These are phyloP conservation scores for Holacanthus passer DNA, from an alignment of 2,113 vertebrate species.

Conservation along the genomic window DNA sequence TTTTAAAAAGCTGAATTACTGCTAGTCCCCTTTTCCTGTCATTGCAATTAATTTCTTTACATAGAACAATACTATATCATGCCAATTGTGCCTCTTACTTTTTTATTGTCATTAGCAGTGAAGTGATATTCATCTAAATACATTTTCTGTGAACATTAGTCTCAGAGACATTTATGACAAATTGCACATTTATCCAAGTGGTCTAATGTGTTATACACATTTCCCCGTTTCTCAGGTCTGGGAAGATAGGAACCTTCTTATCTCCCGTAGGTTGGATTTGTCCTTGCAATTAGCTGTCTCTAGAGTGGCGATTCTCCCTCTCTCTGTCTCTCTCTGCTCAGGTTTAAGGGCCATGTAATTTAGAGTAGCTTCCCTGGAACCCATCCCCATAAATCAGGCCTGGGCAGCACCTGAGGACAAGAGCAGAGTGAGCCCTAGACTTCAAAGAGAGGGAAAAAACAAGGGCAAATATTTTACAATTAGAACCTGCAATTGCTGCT, in stretches of 20 bases:
- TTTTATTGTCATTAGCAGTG: not conserved
- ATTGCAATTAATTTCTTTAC: not conserved
- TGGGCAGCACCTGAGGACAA: slow-evolving; percentile 80
- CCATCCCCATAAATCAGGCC: slow-evolving; percentile 79
- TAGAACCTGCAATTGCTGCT: slow-evolving; percentile 73
- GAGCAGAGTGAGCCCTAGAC: slow-evolving; percentile 63
- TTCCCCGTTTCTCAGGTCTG: slow-evolving; percentile 56
- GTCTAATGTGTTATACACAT: slow-evolving; percentile 24
- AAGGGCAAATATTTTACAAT: slow-evolving; percentile 80
- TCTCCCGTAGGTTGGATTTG: slow-evolving; percentile 59
- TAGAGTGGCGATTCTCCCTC: slow-evolving; percentile 68
- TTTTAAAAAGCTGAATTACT: not conserved
- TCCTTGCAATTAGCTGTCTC: slow-evolving; percentile 77
- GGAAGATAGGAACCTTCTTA: slow-evolving; percentile 63
- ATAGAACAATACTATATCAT: not conserved
- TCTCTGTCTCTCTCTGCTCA: slow-evolving; percentile 49
- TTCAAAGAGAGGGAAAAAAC: slow-evolving; percentile 75
- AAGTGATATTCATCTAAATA: slow-evolving; percentile 22
- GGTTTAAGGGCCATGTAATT: slow-evolving; percentile 81
- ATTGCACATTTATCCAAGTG: slow-evolving; percentile 51
- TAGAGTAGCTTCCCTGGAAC: slow-evolving; percentile 75
- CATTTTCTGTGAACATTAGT: not conserved
- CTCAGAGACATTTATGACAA: slow-evolving; percentile 46
- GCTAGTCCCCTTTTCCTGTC: not conserved
- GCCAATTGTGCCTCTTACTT: not conserved